Evolutionary conservation across 2,888 invertebrate species (phyloP).

Genomic region (Drosophila nr. perissopoda): DNA sequence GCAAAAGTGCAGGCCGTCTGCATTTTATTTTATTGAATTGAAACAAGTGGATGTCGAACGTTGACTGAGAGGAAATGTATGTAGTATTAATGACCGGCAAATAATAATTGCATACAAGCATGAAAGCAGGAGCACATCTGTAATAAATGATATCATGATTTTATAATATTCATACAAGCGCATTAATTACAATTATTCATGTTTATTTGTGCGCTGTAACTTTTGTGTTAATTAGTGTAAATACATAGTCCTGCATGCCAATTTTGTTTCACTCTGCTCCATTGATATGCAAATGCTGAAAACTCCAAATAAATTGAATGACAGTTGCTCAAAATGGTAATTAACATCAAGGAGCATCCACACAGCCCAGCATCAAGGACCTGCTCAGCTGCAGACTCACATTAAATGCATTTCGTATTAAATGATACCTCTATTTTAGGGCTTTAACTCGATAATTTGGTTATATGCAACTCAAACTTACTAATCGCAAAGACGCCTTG

Average conservation of each 20-base stretch:
- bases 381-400: conserved; percentile 1
- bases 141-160: conserved; percentile 35
- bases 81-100: conserved; percentile 21
- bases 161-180: conserved; percentile 31
- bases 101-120: conserved; percentile 43
- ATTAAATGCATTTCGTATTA: conserved; percentile 17
- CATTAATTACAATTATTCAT: conserved; percentile 70
- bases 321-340: conserved; percentile 44
- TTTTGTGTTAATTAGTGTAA: conserved; percentile 62
- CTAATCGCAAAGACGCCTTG: conserved; percentile 5
- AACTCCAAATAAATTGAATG: conserved; percentile 40
- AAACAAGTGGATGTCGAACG: conserved; percentile 39
- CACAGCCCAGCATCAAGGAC: neutral
- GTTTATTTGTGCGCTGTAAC: conserved; percentile 60
- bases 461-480: neutral
- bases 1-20: conserved; percentile 27
- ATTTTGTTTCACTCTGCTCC: conserved; percentile 24
- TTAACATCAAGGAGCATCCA: neutral
- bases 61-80: conserved; percentile 28
- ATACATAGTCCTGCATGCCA: conserved; percentile 37
- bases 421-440: conserved; percentile 7
- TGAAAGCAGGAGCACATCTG: conserved; percentile 14
- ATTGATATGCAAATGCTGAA: conserved; percentile 55
- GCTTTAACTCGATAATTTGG: conserved; percentile 20
- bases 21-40: conserved; percentile 60